Evolutionary conservation across 2,888 invertebrate genomes (phyloP).

Genomic region (Hyposoter didymator): DNA sequence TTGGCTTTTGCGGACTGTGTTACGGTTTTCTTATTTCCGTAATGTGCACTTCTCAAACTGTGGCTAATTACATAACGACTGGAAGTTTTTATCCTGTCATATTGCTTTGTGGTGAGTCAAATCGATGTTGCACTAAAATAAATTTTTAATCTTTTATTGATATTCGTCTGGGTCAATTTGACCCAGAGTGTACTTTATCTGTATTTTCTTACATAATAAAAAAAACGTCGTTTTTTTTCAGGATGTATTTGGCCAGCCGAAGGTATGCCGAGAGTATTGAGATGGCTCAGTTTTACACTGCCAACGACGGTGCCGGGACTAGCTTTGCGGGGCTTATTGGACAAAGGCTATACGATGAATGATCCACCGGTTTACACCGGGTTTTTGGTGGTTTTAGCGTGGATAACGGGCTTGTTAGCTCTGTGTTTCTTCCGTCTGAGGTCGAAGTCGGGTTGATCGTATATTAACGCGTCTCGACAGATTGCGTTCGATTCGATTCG

Average conservation of each 20-base stretch:
- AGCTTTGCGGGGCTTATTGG: slow-evolving; percentile 90
- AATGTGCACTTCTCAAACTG: slow-evolving; percentile 90
- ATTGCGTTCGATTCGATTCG: neutral
- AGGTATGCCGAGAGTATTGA: slow-evolving; percentile 88
- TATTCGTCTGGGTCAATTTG: neutral
- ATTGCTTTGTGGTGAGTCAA: slow-evolving; percentile 91
- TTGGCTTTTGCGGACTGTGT: slow-evolving; percentile 94
- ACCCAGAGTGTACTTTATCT: neutral
- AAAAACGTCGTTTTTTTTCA: slow-evolving; percentile 72
- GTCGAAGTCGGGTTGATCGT: slow-evolving; percentile 76
- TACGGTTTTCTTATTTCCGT: slow-evolving; percentile 94
- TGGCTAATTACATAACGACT: slow-evolving; percentile 93
- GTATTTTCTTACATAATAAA: neutral
- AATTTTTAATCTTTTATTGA: neutral
- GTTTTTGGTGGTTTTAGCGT: slow-evolving; percentile 88
- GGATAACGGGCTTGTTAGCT: slow-evolving; percentile 87
- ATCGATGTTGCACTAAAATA: neutral
- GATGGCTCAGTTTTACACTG: slow-evolving; percentile 87
- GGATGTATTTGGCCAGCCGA: slow-evolving; percentile 90
- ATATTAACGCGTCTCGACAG: neutral
- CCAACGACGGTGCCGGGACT: slow-evolving; percentile 93
- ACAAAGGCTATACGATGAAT: slow-evolving; percentile 90
- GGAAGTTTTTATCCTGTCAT: slow-evolving; percentile 97
- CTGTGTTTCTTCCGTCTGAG: slow-evolving; percentile 86
- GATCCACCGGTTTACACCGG: slow-evolving; percentile 91